Base-by-base conservation (phyloP, 2,888 invertebrate species). In the Trissolcus brochymenae region DNA sequence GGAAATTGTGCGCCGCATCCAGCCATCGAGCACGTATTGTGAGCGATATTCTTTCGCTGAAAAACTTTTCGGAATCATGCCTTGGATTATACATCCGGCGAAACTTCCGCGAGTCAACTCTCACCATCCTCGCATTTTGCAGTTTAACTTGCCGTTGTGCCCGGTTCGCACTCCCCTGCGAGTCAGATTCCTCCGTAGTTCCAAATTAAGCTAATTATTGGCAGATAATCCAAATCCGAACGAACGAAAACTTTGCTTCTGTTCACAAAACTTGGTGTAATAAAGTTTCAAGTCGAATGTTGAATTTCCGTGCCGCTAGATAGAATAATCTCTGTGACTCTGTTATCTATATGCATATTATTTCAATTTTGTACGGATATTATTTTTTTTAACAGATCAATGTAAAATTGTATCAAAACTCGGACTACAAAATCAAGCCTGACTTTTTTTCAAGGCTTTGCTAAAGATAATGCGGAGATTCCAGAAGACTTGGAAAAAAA, bases 1-100 rank as follows among this genome's bases (percentile, higher is more conserved):
- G 73, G 60, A 79, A 76, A 78, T 71, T 78, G 71, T 59, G 57
- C 65, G 62, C 74, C 60, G 56, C 53, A 64, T 75, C 62, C 68
- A 68, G 57, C 55, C 71, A 65, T 73, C 64, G 67, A 60, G 66
- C 60, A 56, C 49, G 73, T 71, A 80, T 80, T 78, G 80, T 76
- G 60, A 73, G 73, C 59, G 61, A 67, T 71, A 9, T 35, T 11
- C 35, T 74, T 73, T 78, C 53, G 29, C 53, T 70, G 46, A 70
- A 73, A 71, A 65, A 61, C 67, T 59, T 21, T 57, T 21, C 51
- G 16, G 46, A 46, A 67, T 57, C 43, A 35, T 71, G 59, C 54
- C n/a, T 7, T 40, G 19, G 68, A 73, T 78, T 68, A 73, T 67
- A 14, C 50, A 35, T 55, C 35, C 54, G 56, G 65, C 50, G 16